A percentile compares a stretch with the other conserved stretches of the same genome.
Conservation (phyloP, 1,140 invertebrate species). For the Paralvinella palmiformis region DNA sequence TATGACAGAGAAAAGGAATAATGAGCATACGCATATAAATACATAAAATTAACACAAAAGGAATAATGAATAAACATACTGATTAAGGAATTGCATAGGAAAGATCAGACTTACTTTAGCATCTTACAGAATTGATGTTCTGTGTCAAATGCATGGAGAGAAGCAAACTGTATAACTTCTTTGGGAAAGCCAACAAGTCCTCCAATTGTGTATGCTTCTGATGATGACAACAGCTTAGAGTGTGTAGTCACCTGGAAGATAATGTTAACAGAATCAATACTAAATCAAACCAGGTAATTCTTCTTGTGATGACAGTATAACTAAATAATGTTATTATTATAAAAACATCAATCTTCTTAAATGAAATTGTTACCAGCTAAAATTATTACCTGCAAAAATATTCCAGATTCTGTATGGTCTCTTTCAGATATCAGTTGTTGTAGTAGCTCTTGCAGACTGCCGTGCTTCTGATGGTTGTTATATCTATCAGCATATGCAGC, state of each 20-base stretch:
- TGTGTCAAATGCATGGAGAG: slow-evolving; percentile 23
- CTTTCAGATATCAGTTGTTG: not conserved
- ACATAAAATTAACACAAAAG: not conserved
- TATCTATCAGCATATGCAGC: slow-evolving; percentile 24
- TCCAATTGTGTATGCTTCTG: slow-evolving; percentile 10
- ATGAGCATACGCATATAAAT: not conserved
- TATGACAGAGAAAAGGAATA: not conserved
- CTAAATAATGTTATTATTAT: too few relatives aligned
- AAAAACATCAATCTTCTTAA: too few relatives aligned
- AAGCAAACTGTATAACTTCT: slow-evolving; percentile 8
- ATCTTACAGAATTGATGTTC: slow-evolving; percentile 25
- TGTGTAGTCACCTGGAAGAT: slow-evolving; percentile 27
- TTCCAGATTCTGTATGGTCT: too few relatives aligned
- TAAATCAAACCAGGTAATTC: too few relatives aligned
- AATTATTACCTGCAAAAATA: too few relatives aligned
- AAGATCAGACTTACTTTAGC: not conserved
- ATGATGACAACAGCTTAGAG: slow-evolving; percentile 15
- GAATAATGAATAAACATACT: not conserved
- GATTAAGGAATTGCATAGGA: not conserved
- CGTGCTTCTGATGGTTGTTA: slow-evolving; percentile 34
- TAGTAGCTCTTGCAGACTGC: slow-evolving; percentile 28
- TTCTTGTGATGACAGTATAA: too few relatives aligned
- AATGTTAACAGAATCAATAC: too few relatives aligned
- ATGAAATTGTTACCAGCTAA: too few relatives aligned
- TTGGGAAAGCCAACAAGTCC: slow-evolving; percentile 1